phyloP scores from a whole-genome alignment of 2,113 vertebrate species.

The Nanorana parkeri region DNA sequence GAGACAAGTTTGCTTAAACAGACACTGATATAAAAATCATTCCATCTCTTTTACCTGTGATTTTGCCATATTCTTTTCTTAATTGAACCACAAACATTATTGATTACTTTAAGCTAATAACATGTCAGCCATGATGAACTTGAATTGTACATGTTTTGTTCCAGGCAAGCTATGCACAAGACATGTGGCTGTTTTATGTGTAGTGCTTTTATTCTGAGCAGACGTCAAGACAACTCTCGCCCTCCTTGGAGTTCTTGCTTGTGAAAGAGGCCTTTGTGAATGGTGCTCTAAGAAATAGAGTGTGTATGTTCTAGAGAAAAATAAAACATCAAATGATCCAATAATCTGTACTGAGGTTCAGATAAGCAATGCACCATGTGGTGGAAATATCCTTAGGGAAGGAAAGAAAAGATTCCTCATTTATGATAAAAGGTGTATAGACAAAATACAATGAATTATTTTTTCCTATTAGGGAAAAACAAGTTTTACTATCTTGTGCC shows the following conservation, averaged over 20 bases:
- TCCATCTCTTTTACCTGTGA: too few relatives aligned
- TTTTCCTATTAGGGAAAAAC: not conserved
- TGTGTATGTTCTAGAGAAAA: slow-evolving; percentile 33
- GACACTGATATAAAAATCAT: too few relatives aligned
- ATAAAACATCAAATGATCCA: slow-evolving; percentile 54
- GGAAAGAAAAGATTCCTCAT: slow-evolving; percentile 10
- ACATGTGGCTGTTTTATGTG: slow-evolving; percentile 54
- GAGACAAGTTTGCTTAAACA: too few relatives aligned
- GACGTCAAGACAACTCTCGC: slow-evolving; percentile 20
- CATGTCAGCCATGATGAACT: slow-evolving; percentile 46
- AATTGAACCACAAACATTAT: too few relatives aligned
- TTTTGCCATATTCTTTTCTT: too few relatives aligned
- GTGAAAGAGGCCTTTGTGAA: slow-evolving; percentile 47
- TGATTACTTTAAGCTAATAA: slow-evolving; percentile 13
- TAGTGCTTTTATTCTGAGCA: slow-evolving; percentile 52
- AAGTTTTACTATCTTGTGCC: not conserved
- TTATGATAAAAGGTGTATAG: slow-evolving; percentile 30
- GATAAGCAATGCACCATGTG: slow-evolving; percentile 55
- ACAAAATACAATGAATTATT: not conserved
- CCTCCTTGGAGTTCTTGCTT: slow-evolving; percentile 4
- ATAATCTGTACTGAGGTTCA: slow-evolving; percentile 29
- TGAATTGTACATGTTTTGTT: slow-evolving; percentile 48
- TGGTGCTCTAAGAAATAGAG: slow-evolving; percentile 17
- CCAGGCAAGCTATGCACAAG: slow-evolving; percentile 21
- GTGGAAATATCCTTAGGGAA: slow-evolving; percentile 39